These are phyloP conservation scores for Caenorhabditis macrosperma DNA, from an alignment of 2,888 invertebrate genomes.

Conservation along the genomic window DNA sequence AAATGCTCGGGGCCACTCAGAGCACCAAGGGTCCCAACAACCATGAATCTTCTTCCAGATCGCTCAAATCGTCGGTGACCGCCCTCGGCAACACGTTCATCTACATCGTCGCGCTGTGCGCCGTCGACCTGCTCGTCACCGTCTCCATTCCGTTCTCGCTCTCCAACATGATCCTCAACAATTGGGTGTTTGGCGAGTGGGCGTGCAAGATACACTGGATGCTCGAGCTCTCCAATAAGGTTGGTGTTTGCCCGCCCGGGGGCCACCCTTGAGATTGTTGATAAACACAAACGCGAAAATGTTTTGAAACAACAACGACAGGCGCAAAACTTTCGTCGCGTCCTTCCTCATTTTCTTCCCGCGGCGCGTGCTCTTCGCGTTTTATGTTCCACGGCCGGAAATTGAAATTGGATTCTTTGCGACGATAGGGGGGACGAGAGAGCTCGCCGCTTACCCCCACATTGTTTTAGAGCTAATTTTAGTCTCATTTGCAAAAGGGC, in stretches of 20 bases:
- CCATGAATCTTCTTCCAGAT: slow-evolving; percentile 64
- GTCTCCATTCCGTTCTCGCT: slow-evolving; percentile 69
- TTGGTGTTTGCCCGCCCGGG: slow-evolving; percentile 26
- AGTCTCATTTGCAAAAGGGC: background rate
- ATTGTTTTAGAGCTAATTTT: slow-evolving; percentile 20
- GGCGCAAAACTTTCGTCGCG: background rate
- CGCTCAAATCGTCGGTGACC: slow-evolving; percentile 71
- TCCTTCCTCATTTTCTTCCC: background rate
- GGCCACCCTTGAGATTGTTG: background rate
- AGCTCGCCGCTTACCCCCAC: background rate
- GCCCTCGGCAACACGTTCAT: slow-evolving; percentile 72
- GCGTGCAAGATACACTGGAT: slow-evolving; percentile 70
- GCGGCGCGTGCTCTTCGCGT: slow-evolving; percentile 2
- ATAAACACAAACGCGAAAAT: background rate
- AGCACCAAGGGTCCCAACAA: background rate
- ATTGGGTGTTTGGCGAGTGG: slow-evolving; percentile 71
- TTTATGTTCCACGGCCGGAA: slow-evolving; percentile 45
- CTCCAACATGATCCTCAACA: slow-evolving; percentile 60
- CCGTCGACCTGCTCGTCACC: slow-evolving; percentile 69
- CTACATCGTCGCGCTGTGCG: slow-evolving; percentile 68
- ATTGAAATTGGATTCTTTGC: slow-evolving; percentile 55
- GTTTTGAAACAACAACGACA: background rate
- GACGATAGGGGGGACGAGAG: slow-evolving; percentile 27
- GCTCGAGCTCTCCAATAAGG: slow-evolving; percentile 71
- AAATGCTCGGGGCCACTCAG: too few species aligned